These are phyloP conservation scores for Ambastaia sidthimunki DNA, from an alignment of 2,797 vertebrate species.

Conservation along the genomic window DNA sequence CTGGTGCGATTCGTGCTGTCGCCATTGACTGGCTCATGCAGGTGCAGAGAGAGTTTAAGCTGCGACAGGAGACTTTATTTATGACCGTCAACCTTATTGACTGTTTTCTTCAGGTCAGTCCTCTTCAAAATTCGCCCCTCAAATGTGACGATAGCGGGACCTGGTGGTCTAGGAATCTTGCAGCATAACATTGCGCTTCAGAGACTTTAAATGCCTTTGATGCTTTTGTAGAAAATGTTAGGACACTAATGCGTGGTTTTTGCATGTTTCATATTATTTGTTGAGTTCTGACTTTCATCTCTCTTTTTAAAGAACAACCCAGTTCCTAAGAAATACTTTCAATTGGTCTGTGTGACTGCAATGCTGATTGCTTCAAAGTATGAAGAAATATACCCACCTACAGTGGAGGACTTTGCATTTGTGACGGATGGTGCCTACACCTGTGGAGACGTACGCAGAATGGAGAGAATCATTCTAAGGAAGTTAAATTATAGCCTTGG, in stretches of 20 bases:
- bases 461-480: conserved; percentile 49
- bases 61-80: conserved; percentile 75
- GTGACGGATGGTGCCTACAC: conserved; percentile 42
- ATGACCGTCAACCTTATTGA: conserved; percentile 71
- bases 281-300: not conserved
- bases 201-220: not conserved
- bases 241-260: not conserved
- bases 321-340: conserved; percentile 64
- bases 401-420: conserved; percentile 52
- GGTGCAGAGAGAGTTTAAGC: conserved; percentile 69
- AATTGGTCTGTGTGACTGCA: conserved; percentile 66
- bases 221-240: not conserved
- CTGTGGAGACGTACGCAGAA: conserved; percentile 32
- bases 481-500: conserved; percentile 47
- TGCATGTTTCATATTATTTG: not conserved
- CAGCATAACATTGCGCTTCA: too few species aligned
- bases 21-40: conserved; percentile 73
- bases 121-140: not conserved
- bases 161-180: not conserved
- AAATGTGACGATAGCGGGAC: not conserved
- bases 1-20: conserved; percentile 64
- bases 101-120: conserved; percentile 67
- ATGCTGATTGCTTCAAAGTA: conserved; percentile 58
- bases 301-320: conserved; percentile 61
- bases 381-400: conserved; percentile 52